Conservation (phyloP, 2,888 invertebrate genomes). For the Hybos culiciformis region DNA sequence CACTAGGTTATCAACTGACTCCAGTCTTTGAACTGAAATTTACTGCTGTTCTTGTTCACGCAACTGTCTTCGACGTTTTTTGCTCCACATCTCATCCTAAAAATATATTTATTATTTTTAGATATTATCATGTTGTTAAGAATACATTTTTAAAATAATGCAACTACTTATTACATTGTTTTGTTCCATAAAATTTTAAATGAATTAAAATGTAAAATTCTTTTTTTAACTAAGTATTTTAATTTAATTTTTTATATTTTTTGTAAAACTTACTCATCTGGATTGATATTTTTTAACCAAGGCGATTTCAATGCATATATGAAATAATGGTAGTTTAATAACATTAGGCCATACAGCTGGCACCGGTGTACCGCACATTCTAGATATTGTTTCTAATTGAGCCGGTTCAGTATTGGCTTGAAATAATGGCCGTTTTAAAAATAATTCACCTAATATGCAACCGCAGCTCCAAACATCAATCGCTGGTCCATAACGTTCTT, state of each 20-base stretch:
- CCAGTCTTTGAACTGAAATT: too few relatives aligned
- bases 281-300: slow-evolving; percentile 85
- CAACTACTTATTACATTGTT: too few relatives aligned
- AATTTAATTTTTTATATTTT: too few relatives aligned
- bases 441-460: slow-evolving; percentile 96
- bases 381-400: slow-evolving; percentile 87
- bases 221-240: too few relatives aligned
- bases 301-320: slow-evolving; percentile 76
- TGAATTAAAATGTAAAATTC: too few relatives aligned
- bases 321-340: slow-evolving; percentile 82
- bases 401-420: slow-evolving; percentile 87
- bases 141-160: too few relatives aligned
- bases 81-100: slow-evolving; percentile 99
- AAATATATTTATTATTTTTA: too few relatives aligned
- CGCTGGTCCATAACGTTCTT: slow-evolving; percentile 92
- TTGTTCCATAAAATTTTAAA: too few relatives aligned
- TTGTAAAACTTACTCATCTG: slow-evolving; percentile 82
- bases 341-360: slow-evolving; percentile 97
- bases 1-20: too few relatives aligned
- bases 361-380: slow-evolving; percentile 88
- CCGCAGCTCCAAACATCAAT: slow-evolving; percentile 99
- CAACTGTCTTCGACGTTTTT: slow-evolving; percentile 76
- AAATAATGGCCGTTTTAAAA: slow-evolving; percentile 89
- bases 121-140: slow-evolving; percentile 95
- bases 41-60: slow-evolving; percentile 63